Evolutionary conservation across 2,113 vertebrate species (phyloP), one percentile per base, ranked within the genome.

Genomic region (Plestiodon gilberti): DNA sequence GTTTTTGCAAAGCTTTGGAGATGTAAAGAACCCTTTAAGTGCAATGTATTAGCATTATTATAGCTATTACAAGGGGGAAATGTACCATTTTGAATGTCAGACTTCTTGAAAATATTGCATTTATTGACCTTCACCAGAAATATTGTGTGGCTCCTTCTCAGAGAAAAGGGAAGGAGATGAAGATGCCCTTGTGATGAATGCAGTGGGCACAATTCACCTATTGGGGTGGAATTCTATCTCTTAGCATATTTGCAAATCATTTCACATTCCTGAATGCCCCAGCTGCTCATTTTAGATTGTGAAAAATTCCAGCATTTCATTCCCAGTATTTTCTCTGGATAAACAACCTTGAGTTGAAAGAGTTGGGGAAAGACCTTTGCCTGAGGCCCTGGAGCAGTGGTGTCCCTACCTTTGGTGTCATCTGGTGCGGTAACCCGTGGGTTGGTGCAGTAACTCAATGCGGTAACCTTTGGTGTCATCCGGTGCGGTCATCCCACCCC

Each of bases 1-100:
- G 87, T 92, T 93, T 90, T 77, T 89, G 69, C 91, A 88, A 91
- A 78, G 40, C 88, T 93, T 87, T 88, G 40, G 35, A 86, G 75
- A 85, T 84, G 43, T 90, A 82, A 94, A 93, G 74, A 90, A 78
- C 40, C 74, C 78, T 77, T 90, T 90, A 79, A 69, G 69, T 84
- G 69, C 59, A 14, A 65, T 0, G 10, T 81, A 89, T 94, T 93
- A 92, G 92, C 87, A 81, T 81, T 92, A 79, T 85, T 88, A 48
- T 89, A 28, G 64, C 87, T 86, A 7, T 62, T 86, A 30, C 30
- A 70, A 83, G 33, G 79, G 85, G 28, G 85, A 90, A 88, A 83
- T 35, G 82, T 84, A 1, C 43, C 70, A 83, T 62, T 78, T 89
- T 88, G 88, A 86, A 90, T 87, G 64, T 80, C 35, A 23, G 20